Evolutionary conservation across 2,797 vertebrate genomes (phyloP).

Genomic region (Mus minutoides): DNA sequence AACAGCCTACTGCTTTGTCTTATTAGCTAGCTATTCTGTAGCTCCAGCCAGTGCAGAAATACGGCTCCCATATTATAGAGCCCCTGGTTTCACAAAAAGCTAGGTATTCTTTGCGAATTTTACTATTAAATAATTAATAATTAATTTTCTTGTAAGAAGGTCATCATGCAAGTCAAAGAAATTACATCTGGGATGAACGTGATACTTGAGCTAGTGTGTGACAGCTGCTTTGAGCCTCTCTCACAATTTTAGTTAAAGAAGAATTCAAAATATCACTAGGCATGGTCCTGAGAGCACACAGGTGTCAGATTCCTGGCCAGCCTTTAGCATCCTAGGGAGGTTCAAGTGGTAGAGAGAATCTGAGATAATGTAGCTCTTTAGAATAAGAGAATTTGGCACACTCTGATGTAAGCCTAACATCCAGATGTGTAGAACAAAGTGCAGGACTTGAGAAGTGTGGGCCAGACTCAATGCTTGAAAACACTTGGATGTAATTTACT

Average conservation of each 20-base stretch:
- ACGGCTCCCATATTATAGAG: background rate
- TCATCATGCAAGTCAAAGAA: constrained; percentile 31
- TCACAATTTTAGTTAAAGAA: constrained; percentile 52
- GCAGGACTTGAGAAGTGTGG: constrained; percentile 44
- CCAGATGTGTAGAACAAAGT: constrained; percentile 66
- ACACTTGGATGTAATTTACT: constrained; percentile 53
- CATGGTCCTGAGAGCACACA: background rate
- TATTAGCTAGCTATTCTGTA: background rate
- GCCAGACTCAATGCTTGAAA: constrained; percentile 39
- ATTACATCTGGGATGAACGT: background rate
- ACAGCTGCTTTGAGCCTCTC: background rate
- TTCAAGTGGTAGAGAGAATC: constrained; percentile 24
- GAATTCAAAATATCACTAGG: constrained; percentile 34
- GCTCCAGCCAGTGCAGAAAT: background rate
- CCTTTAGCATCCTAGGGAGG: constrained; percentile 7
- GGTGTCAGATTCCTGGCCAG: constrained; percentile 48
- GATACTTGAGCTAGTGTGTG: background rate
- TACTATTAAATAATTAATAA: constrained; percentile 25
- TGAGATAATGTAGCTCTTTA: constrained; percentile 43
- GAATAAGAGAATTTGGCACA: constrained; percentile 11
- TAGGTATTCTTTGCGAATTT: constrained; percentile 34
- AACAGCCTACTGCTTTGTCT: background rate
- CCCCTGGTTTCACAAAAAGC: constrained; percentile 52
- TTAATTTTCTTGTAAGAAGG: constrained; percentile 41
- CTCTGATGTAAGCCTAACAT: constrained; percentile 43